Base-by-base conservation (phyloP, 2,113 vertebrate species). In the Cacatua alba region DNA sequence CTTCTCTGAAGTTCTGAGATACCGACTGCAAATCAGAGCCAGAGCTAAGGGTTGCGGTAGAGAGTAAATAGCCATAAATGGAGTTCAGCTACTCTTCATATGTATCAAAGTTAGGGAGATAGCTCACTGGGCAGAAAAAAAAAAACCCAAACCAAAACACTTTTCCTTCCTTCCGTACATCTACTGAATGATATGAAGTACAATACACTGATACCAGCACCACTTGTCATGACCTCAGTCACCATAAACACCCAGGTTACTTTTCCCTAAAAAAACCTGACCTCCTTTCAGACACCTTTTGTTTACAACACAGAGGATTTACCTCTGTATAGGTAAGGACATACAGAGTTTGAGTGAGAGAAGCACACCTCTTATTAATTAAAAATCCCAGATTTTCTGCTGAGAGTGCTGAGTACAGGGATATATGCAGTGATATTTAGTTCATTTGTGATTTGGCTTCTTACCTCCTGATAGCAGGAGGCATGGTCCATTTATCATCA, bases 371-470 rank as follows among this genome's bases (percentile, higher is more conserved):
- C 33, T 67, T 43, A 46, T 19, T 78, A 64, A 59, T 37, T 49
- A 16, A 82, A 76, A 82, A 71, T 1, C 1, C 3, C 59, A 55
- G 7, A 19, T 70, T 85, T 91, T 88, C 21, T 44, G 17, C 79
- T 77, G n/a, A 82, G 31, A 80, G 17, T 82, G 74, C 26, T 86
- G 28, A 92, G 83, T 41, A 57, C 16, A 37, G 65, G 51, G n/a
- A 39, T 63, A 41, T 75, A 64, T 14, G 7, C 23, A 20, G 48
- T 49, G 71, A 57, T 79, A 86, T 17, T 79, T 72, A 63, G 35
- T 77, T 91, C 14, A 86, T 90, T 88, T 92, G 37, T 65, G 68
- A 84, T 75, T 39, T 88, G 70, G 93, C 71, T 93, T 84, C 59
- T 88, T 81, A 82, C 25, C 15, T 74, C 10, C 46, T 64, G 62